These are phyloP conservation scores for Stenopsyche tienmushanensis DNA, from an alignment of 1,140 invertebrate species.

Conservation along the genomic window DNA sequence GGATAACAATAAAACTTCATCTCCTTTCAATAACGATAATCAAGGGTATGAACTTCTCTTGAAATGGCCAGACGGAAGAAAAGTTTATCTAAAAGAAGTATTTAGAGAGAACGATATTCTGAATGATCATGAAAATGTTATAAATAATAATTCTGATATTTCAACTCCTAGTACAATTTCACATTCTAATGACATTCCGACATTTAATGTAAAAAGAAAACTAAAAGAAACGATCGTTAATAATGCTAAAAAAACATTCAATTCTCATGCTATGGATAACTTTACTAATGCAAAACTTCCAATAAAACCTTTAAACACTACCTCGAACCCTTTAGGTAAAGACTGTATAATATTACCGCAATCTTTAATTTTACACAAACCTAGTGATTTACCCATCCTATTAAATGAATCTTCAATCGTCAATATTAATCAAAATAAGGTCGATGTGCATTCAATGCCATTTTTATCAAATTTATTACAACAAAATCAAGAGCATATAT, in stretches of 20 bases:
- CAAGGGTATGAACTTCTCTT: slow-evolving; percentile 36
- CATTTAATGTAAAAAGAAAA: slow-evolving; percentile 31
- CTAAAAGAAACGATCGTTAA: slow-evolving; percentile 28
- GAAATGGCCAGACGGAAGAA: slow-evolving; percentile 40
- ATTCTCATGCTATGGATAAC: neutral
- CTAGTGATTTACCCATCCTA: no score
- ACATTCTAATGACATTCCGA: no score
- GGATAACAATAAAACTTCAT: neutral
- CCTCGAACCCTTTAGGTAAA: neutral
- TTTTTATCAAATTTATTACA: no score
- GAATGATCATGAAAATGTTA: no score
- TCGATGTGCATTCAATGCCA: no score
- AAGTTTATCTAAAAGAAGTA: slow-evolving; percentile 40
- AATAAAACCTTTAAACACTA: slow-evolving; percentile 1
- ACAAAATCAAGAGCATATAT: no score
- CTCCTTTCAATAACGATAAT: neutral
- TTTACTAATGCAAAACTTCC: neutral
- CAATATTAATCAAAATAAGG: no score
- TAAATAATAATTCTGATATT: no score
- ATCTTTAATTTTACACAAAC: neutral
- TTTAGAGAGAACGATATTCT: slow-evolving; percentile 20
- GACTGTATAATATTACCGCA: slow-evolving; percentile 28
- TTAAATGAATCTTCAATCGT: no score
- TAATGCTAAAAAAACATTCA: slow-evolving; percentile 24
- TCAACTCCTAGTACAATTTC: neutral